These are phyloP conservation scores for Lepidurus arcticus DNA, from an alignment of 1,140 invertebrate species.

Conservation along the genomic window DNA sequence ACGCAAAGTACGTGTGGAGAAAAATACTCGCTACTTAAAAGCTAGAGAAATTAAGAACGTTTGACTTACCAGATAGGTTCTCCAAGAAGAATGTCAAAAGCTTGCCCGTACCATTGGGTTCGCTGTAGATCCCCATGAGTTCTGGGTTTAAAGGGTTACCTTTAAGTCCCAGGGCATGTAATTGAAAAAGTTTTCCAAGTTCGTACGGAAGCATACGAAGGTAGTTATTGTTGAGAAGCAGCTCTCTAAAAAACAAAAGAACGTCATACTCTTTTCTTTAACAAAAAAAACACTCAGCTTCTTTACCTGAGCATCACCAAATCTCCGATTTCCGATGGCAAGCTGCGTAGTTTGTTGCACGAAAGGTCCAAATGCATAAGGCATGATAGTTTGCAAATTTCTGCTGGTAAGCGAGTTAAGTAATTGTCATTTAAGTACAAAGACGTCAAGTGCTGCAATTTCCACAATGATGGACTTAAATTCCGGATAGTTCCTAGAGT, in stretches of 20 bases:
- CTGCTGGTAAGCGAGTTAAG: conserved; percentile 76
- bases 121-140: conserved; percentile 82
- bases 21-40: not conserved
- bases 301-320: conserved; percentile 78
- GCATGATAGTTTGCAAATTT: conserved; percentile 75
- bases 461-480: conserved; percentile 82
- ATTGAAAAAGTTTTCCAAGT: conserved; percentile 93
- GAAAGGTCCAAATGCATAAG: conserved; percentile 85
- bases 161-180: conserved; percentile 80
- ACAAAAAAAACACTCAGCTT: not conserved
- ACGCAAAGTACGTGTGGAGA: no score
- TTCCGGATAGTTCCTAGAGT: conserved; percentile 81
- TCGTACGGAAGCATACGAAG: conserved; percentile 90
- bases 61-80: conserved; percentile 77
- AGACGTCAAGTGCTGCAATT: conserved; percentile 81
- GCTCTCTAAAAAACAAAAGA: conserved; percentile 61
- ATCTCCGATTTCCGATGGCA: conserved; percentile 93
- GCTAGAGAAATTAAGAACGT: not conserved
- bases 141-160: conserved; percentile 93
- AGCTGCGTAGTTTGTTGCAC: conserved; percentile 83
- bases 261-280: not conserved
- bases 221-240: conserved; percentile 89
- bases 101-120: conserved; percentile 87
- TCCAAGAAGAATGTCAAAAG: conserved; percentile 89
- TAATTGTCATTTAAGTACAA: conserved; percentile 93